Conservation (phyloP, 2,888 invertebrate genomes). For the Rotaria socialis region DNA sequence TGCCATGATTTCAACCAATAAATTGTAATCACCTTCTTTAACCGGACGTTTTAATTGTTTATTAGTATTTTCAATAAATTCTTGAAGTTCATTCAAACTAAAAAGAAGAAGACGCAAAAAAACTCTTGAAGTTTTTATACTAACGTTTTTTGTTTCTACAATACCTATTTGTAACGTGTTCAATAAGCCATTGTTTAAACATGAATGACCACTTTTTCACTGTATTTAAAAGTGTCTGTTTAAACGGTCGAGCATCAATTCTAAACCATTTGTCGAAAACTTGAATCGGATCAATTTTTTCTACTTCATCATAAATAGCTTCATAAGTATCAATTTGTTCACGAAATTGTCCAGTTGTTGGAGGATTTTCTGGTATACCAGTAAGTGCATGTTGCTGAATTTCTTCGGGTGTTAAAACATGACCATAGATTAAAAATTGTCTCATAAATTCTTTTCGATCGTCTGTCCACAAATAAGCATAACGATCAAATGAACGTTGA, state of each 20-base stretch:
- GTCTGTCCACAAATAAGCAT: conserved; percentile 81
- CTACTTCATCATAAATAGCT: conserved; percentile 78
- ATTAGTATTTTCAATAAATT: conserved; percentile 83
- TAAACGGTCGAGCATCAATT: conserved; percentile 82
- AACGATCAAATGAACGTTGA: conserved; percentile 64
- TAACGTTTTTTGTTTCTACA: too few species aligned
- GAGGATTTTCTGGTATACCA: conserved; percentile 70
- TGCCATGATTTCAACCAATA: conserved; percentile 86
- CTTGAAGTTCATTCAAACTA: conserved; percentile 74
- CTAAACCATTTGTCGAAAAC: conserved; percentile 84
- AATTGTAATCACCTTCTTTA: conserved; percentile 80
- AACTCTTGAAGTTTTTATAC: too few species aligned
- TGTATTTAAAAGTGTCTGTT: conserved; percentile 80
- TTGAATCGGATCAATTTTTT: conserved; percentile 74
- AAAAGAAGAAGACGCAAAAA: background rate
- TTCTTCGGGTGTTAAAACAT: conserved; percentile 74
- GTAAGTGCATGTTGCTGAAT: conserved; percentile 74
- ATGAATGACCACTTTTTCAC: conserved; percentile 92
- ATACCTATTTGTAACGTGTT: conserved; percentile 70
- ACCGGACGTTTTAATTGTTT: conserved; percentile 76
- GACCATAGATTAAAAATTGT: conserved; percentile 79
- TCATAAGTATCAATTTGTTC: conserved; percentile 92
- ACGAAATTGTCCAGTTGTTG: conserved; percentile 82
- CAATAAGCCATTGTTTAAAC: conserved; percentile 88
- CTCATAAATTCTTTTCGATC: conserved; percentile 81